phyloP scores from a whole-genome alignment of 2,888 invertebrate species.

The Podotricha telesiphe region DNA sequence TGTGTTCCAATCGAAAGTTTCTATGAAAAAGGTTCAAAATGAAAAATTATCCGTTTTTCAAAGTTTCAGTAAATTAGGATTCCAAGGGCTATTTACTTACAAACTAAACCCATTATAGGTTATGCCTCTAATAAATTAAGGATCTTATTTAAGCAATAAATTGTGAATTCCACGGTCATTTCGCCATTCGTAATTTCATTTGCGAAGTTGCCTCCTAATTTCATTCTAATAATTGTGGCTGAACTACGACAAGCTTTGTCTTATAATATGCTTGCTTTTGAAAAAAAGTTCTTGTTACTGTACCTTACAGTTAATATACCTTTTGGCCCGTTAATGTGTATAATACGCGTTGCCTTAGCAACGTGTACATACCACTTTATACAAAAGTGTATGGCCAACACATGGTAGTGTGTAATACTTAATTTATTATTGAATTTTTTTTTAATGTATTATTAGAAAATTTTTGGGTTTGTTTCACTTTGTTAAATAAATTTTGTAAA shows the following conservation, averaged over 20 bases:
- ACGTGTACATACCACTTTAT: too few species aligned
- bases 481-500: too few species aligned
- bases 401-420: too few species aligned
- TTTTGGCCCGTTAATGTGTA: too few species aligned
- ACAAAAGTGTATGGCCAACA: too few species aligned
- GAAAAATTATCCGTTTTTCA: background rate
- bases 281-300: background rate
- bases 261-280: too few species aligned
- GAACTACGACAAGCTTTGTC: background rate
- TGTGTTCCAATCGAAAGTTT: background rate
- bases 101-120: conserved; percentile 16
- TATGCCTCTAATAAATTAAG: background rate
- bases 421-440: too few species aligned
- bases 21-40: background rate
- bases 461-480: too few species aligned
- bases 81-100: conserved; percentile 6
- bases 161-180: conserved; percentile 17
- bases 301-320: too few species aligned
- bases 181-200: conserved; percentile 11
- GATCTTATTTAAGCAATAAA: conserved; percentile 18
- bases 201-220: conserved; percentile 2
- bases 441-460: too few species aligned
- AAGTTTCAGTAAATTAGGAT: background rate
- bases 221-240: background rate
- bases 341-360: too few species aligned